Evolutionary conservation across 2,888 invertebrate genomes (phyloP), one percentile per base, ranked within the genome.

Genomic region (Spilarctia lutea): DNA sequence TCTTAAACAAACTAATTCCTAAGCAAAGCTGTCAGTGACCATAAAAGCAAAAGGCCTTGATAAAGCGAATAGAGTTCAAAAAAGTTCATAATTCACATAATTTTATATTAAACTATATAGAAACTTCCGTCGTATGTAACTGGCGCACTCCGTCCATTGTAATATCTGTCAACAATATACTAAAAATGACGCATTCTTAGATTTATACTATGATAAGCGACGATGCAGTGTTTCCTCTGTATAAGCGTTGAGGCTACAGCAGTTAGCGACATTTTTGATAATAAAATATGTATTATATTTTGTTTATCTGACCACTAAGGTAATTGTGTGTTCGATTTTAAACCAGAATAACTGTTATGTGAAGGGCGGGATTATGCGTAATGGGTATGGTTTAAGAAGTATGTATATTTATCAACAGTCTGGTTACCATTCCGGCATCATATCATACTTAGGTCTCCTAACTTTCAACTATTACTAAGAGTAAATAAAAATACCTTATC

Each of bases 121-220:
- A 48, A 18, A 33, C 65, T 35, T 35, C 33, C 35, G n/a, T 52
- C 35, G 30, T 13, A 60, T 39, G 16, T 48, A 27, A 48, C 33
- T 39, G 33, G 18, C 65, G 18, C 30, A 63, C 63, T 11, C 13
- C 24, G 67, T 73, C 45, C 33, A 52, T 70, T 74, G 27, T 71
- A 63, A 69, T 35, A 27, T 27, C 13, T 16, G 65, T 68, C n/a
- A 65, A 71, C 67, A 71, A 68, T 63, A 65, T 65, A 66, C 45
- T 71, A 33, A 68, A 24, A 63, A 68, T 74, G 77, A 78, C 48
- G 74, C 74, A 70, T 80, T 66, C n/a, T 24, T 48, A 83, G 78
- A 81, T 82, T 63, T 71, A 39, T 71, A 70, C 20, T 20, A 30
- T 18, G 81, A 82, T 83, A 77, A 81, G 65, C 1, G 69, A 52